A percentile compares a stretch with the other conserved stretches of the same genome.
Evolutionary conservation across 2,888 invertebrate species (phyloP).

Genomic region (Leucophenga maculata): DNA sequence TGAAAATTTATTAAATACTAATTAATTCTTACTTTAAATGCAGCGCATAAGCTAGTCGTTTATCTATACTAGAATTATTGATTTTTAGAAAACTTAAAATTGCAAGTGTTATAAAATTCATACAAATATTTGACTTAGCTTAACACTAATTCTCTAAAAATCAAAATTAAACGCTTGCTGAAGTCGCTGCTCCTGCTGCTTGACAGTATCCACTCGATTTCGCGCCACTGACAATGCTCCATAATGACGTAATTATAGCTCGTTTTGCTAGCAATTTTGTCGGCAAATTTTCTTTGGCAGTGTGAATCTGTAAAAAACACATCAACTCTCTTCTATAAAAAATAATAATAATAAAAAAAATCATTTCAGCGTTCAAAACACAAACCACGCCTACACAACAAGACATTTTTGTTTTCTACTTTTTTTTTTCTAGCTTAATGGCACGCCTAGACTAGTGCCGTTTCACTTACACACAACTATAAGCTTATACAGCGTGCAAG

Average conservation of each 20-base stretch:
- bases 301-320: conserved; percentile 1
- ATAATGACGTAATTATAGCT: conserved; percentile 71
- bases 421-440: not conserved
- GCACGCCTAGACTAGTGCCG: not conserved
- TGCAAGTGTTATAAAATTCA: no score
- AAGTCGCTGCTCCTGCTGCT: not conserved
- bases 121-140: no score
- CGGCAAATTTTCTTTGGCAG: conserved; percentile 52
- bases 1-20: no score
- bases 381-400: conserved; percentile 31
- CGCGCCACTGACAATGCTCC: conserved; percentile 63
- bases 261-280: conserved; percentile 69
- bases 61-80: no score
- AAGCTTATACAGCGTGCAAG: conserved; percentile 11
- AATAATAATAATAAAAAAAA: conserved; percentile 49
- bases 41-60: no score
- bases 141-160: not conserved
- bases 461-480: not conserved
- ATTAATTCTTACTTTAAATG: no score
- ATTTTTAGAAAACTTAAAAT: no score
- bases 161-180: not conserved
- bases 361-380: conserved; percentile 13
- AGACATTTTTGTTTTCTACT: not conserved
- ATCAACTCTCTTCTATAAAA: conserved; percentile 33
- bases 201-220: not conserved